Base-by-base conservation (phyloP, 2,888 invertebrate species). In the Pherbina coryleti region DNA sequence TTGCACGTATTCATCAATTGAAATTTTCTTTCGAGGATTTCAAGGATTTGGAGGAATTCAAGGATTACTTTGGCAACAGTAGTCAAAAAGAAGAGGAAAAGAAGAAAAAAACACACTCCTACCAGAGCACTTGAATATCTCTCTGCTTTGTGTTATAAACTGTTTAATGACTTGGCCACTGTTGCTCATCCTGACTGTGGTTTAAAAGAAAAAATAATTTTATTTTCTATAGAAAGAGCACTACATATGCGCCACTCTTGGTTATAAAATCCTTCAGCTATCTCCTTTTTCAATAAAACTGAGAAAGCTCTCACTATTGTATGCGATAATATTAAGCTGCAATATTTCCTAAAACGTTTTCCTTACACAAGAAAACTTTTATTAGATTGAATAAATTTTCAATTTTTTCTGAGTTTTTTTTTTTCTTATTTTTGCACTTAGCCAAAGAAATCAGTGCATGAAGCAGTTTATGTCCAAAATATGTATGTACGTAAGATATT, bases 151-250 rank as follows among this genome's bases (percentile, higher is more conserved):
- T 22, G 19, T 37, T 77, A 75, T 75, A 76, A 62, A 75, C 11
- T 75, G 75, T 79, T 79, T 77, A 79, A 79, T 79, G 79, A 77
- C 64, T 71, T 75, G 67, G 77, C 14, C 60, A 76, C 62, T 60
- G 70, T 34, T 25, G 57, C 37, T 22, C 14, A 2, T 49, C 55
- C 3, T 55, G n/a, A 19, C n/a, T 22, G 55, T 55, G 5, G 8
- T 25, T 37, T 7, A 8, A 28, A 17, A 34, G 19, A 8, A 19
- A 55, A 8, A 55, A 55, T 5, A 55, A 22, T 3, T 3, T 19
- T 8, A 2, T 55, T n/a, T n/a, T 19, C 55, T 55, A 0, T 55
- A 55, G 44, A 11, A 44, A 11, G 1, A 11, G 11, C 14, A 28
- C 14, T 62, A 17, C 2, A 17, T 62, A 25, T 62, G 2, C 14